Evolutionary conservation across 2,113 vertebrate genomes (phyloP), one percentile per base, ranked within the genome.

Genomic region (Pyxicephalus adspersus): DNA sequence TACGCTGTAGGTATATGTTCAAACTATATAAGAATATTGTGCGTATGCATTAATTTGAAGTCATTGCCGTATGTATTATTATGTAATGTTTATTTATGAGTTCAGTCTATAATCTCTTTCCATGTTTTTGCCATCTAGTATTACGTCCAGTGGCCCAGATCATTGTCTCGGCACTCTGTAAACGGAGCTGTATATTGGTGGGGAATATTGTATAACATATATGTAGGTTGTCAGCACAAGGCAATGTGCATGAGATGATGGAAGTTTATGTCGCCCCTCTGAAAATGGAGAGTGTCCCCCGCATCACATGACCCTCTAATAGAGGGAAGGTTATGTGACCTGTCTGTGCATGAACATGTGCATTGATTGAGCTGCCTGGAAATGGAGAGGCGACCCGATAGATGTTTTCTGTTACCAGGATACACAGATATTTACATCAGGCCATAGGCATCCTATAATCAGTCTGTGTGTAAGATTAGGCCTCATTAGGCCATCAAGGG

Each of bases 151-250:
- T 19, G 8, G 8, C 38, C 20, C 22, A 55, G 51, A 29, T 18
- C 17, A 31, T 57, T 58, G 19, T 73, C 20, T 19, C 45, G 17
- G 6, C 28, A 18, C 15, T 9, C 52, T 73, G 70, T 73, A 73
- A 73, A 73, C 57, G 51, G 70, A 73, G 52, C 28, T 52, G 26
- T 34, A 28, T 31, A 57, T 72, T 72, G 57, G 51, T 57, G n/a
- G 20, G n/a, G 68, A 31, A 73, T 73, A 73, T 57, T 58, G 70
- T 73, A 54, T 73, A 73, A 73, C 70, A 73, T 73, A 29, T 58
- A 73, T 54, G 28, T 31, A 58, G 34, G 52, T 73, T 73, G 54
- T 73, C 70, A 73, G 70, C 70, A 73, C 52, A 28, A 58, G 70
- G 1, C 23, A 70, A 54, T 70, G 26, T 58, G 29, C 26, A 34